Evolutionary conservation across 2,797 vertebrate species (phyloP), one percentile per base, ranked within the genome.

Genomic region (Rachycentron canadum): DNA sequence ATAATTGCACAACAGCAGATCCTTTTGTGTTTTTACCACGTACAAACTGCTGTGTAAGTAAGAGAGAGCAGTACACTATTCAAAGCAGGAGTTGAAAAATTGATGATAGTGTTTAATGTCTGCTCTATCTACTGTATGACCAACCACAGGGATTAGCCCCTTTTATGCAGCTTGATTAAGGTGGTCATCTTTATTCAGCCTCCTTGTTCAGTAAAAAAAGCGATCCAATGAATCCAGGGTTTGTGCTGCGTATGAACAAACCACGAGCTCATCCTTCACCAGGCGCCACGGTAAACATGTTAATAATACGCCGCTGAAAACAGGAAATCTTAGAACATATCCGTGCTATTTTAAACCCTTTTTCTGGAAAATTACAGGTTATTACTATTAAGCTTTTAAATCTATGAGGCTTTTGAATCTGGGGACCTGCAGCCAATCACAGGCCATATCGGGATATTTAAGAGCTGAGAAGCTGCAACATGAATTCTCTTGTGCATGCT

Each of bases 231-330:
- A 40, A 13, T 11, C 3, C 11, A 13, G 38, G 32, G 5, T 43
- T 7, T 17, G 16, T 56, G 38, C 45, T 49, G 40, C 60, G 58
- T 41, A 57, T 70, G n/a, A 80, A 76, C 69, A 71, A 83, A 55
- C 73, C 41, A 69, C n/a, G 43, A 62, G 52, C 68, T 66, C 41
- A 36, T 58, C n/a, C n/a, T n/a, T n/a, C n/a, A n/a, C n/a, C n/a
- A n/a, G n/a, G n/a, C n/a, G n/a, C 58, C 2, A 19, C 30, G 49
- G 41, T 13, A 62, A 65, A 25, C 25, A 34, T 11, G 57, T 28
- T 13, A 59, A 36, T 14, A 43, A 14, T 14, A 30, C 43, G 38
- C 5, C 32, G 17, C 53, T 23, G 40, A 38, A 67, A 62, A 41
- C 7, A 41, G 7, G 26, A 38, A 2, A 25, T 16, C 14, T 21